Percentiles rank a stretch among this genome's conserved stretches.
Evolutionary conservation across 1,140 invertebrate species (phyloP).

Genomic region (Drosophila pandora): DNA sequence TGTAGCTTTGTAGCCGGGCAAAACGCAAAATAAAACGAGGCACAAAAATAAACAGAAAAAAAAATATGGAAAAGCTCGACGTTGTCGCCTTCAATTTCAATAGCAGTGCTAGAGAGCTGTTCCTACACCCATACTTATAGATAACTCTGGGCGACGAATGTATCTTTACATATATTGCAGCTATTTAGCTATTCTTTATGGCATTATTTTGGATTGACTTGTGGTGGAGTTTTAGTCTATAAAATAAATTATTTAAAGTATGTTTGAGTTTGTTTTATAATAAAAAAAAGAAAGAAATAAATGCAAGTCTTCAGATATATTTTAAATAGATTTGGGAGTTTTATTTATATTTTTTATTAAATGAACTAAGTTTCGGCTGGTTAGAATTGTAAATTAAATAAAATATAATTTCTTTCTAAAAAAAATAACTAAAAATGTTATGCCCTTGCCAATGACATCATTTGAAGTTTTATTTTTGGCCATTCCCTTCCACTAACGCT

Average conservation of each 20-base stretch:
- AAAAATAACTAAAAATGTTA: conserved; percentile 21
- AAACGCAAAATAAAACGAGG: conserved; percentile 61
- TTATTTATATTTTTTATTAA: too few relatives aligned
- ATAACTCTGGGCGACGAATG: conserved; percentile 16
- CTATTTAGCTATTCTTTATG: conserved; percentile 61
- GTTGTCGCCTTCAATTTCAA: conserved; percentile 77
- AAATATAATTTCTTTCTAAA: neutral
- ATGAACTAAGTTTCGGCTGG: too few relatives aligned
- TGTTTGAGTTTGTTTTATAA: too few relatives aligned
- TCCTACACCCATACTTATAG: conserved; percentile 37
- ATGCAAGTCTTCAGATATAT: too few relatives aligned
- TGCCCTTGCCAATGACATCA: conserved; percentile 46
- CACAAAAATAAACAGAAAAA: conserved; percentile 67
- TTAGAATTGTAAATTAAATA: too few relatives aligned
- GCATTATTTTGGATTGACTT: conserved; percentile 38
- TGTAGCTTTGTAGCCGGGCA: conserved; percentile 70
- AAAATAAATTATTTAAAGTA: neutral
- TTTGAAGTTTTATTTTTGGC: conserved; percentile 15
- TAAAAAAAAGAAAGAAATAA: too few relatives aligned
- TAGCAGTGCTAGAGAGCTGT: conserved; percentile 64
- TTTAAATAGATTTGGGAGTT: too few relatives aligned
- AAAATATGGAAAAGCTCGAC: conserved; percentile 64
- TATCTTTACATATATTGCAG: conserved; percentile 29
- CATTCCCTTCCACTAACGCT: conserved; percentile 29
- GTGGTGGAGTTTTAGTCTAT: conserved; percentile 12